Evolutionary conservation across 2,113 vertebrate species (phyloP).

Genomic region (Smithornis capensis): DNA sequence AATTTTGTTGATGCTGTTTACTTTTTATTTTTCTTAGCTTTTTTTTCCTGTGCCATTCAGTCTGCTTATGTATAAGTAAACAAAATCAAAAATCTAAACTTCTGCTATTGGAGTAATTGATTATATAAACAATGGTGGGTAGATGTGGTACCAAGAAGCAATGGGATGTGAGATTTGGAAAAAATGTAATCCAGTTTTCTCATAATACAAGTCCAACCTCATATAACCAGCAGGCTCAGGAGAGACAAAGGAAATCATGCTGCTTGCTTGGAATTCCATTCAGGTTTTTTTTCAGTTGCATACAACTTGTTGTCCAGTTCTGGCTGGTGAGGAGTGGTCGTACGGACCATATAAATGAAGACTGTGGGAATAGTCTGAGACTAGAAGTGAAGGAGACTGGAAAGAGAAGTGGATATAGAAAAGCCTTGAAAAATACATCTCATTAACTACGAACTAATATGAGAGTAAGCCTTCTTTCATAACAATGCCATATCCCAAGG

Average conservation of each 20-base stretch:
- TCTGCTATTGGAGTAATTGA: not conserved
- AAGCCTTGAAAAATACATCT: not conserved
- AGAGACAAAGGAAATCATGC: not conserved
- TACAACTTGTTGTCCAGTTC: not conserved
- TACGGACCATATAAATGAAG: not conserved
- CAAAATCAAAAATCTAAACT: not conserved
- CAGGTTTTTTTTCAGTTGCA: not conserved
- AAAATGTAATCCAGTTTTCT: not conserved
- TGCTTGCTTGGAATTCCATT: not conserved
- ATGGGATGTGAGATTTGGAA: not conserved
- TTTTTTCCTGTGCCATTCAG: not conserved
- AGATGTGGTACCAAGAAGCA: not conserved
- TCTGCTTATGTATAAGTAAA: not conserved
- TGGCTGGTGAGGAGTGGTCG: not conserved
- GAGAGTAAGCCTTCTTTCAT: not conserved
- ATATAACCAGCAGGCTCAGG: not conserved
- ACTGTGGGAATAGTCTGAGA: not conserved
- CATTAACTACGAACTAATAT: not conserved
- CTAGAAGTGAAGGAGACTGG: not conserved
- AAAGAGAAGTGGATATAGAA: not conserved
- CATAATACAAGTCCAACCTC: not conserved
- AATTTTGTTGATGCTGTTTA: not conserved
- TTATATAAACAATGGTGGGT: not conserved
- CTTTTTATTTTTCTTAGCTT: rapidly evolving
- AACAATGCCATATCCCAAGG: not conserved